phyloP scores from a whole-genome alignment of 2,113 vertebrate species.

The Apteryx mantelli region DNA sequence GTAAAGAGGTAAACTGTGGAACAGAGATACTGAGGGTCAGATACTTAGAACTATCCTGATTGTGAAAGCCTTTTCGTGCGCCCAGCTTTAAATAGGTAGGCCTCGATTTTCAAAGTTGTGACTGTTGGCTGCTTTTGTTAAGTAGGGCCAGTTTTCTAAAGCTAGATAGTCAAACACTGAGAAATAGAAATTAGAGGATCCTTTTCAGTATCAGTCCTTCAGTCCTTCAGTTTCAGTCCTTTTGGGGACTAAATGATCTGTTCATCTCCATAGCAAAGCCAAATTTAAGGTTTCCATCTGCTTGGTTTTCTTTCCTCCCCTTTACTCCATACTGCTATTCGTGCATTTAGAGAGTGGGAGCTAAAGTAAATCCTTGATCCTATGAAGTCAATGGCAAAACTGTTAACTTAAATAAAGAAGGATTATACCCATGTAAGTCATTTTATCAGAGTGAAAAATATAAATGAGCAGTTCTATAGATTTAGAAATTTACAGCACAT shows the following conservation, averaged over 20 bases:
- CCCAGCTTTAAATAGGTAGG: background rate
- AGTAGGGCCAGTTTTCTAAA: background rate
- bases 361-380: background rate
- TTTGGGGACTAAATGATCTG: background rate
- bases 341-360: background rate
- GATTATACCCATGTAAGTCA: background rate
- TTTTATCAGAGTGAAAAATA: background rate
- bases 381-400: background rate
- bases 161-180: background rate
- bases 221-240: too few relatives aligned
- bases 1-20: background rate
- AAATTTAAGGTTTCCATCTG: background rate
- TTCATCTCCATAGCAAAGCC: background rate
- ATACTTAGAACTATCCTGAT: background rate
- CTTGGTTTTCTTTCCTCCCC: background rate
- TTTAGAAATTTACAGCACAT: background rate
- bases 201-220: background rate
- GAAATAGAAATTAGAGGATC: background rate
- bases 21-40: background rate
- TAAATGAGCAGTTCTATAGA: background rate
- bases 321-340: background rate
- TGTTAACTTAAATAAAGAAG: background rate
- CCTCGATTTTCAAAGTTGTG: background rate
- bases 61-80: background rate
- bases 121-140: background rate